These are phyloP conservation scores for Enteromius treurensis DNA, from an alignment of 2,797 vertebrate species.

Conservation along the genomic window DNA sequence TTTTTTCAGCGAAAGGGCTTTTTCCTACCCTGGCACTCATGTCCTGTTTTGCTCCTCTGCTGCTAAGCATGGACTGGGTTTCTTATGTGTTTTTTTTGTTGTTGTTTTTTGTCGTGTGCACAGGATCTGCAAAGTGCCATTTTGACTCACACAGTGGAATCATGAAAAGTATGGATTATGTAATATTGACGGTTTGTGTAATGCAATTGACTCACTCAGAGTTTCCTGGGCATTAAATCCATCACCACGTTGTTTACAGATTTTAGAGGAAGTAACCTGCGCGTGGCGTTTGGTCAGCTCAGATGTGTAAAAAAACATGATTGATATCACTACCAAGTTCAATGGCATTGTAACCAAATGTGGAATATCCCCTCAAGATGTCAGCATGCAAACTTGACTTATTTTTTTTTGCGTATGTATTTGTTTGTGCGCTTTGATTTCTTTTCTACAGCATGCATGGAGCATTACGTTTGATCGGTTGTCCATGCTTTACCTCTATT, in stretches of 20 bases:
- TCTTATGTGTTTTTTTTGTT: not conserved
- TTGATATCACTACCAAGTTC: conserved; percentile 45
- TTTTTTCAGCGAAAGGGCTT: conserved; percentile 59
- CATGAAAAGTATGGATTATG: not conserved
- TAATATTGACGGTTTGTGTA: conserved; percentile 39
- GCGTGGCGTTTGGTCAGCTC: conserved; percentile 7
- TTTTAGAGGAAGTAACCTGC: conserved; percentile 11
- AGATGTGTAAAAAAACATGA: conserved; percentile 10
- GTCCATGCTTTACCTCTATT: conserved; percentile 55
- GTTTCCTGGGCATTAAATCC: conserved; percentile 45
- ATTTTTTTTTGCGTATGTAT: conserved; percentile 15
- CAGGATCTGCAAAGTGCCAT: conserved; percentile 68
- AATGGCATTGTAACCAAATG: conserved; percentile 7
- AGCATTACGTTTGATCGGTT: conserved; percentile 34
- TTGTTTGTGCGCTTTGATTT: not conserved
- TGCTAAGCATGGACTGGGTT: conserved; percentile 41
- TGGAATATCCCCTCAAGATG: not conserved
- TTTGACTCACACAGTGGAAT: conserved; percentile 54
- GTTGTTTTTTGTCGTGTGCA: conserved; percentile 47
- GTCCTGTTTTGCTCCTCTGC: conserved; percentile 29
- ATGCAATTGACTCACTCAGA: conserved; percentile 43
- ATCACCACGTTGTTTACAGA: not conserved
- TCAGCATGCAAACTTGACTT: conserved; percentile 40
- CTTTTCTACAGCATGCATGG: conserved; percentile 20
- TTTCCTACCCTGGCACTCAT: conserved; percentile 37